Conservation (phyloP, 2,888 invertebrate genomes). For the Netelia melanura region DNA sequence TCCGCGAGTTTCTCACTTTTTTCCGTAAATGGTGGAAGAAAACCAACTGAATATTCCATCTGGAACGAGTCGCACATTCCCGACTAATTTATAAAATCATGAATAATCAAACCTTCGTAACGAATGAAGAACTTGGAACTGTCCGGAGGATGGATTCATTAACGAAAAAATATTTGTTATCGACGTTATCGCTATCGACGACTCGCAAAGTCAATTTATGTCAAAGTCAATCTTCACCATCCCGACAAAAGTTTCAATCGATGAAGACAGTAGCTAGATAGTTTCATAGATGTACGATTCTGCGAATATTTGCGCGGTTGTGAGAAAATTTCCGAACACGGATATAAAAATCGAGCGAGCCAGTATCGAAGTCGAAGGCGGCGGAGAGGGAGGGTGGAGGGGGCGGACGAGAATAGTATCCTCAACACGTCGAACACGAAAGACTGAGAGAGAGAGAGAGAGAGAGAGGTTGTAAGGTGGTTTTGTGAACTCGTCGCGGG, state of each 20-base stretch:
- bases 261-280: neutral
- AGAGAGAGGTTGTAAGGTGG: conserved; percentile 54
- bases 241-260: neutral
- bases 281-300: neutral
- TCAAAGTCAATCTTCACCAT: neutral
- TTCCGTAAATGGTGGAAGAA: neutral
- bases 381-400: conserved; percentile 57
- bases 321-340: conserved; percentile 25
- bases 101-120: neutral
- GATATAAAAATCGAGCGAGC: conserved; percentile 52
- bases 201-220: too few species aligned
- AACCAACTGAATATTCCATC: neutral
- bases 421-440: conserved; percentile 56
- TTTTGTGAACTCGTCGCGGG: conserved; percentile 61
- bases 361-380: conserved; percentile 2
- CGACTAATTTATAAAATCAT: neutral
- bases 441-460: conserved; percentile 67
- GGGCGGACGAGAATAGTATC: conserved; percentile 76
- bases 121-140: too few species aligned
- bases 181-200: too few species aligned
- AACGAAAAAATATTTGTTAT: too few species aligned
- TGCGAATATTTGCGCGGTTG: conserved; percentile 12
- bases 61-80: too few species aligned
- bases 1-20: conserved; percentile 8
- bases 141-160: too few species aligned